phyloP scores from a whole-genome alignment of 2,113 vertebrate species.

The Protobothrops mucrosquamatus region DNA sequence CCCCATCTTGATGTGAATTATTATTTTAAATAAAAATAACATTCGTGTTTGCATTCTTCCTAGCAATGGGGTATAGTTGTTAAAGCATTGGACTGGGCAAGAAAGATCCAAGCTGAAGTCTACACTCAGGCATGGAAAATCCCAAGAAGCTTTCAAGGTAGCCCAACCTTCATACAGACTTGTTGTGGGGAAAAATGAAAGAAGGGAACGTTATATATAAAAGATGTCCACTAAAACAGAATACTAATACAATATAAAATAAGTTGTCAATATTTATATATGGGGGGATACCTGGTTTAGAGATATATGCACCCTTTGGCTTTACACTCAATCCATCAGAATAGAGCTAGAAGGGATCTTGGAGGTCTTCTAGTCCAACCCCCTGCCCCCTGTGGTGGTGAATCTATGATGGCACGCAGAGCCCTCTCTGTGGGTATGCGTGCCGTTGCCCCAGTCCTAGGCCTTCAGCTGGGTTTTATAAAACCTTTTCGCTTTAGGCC shows the following conservation, averaged over 20 bases:
- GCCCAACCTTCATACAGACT: background rate
- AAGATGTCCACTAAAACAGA: background rate
- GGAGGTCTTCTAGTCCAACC: too few relatives aligned
- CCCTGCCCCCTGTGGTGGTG: too few relatives aligned
- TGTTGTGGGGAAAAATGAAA: background rate
- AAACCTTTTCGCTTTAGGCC: too few relatives aligned
- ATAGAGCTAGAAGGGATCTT: too few relatives aligned
- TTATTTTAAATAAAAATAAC: background rate
- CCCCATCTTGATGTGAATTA: background rate
- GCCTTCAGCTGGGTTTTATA: too few relatives aligned
- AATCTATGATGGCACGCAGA: too few relatives aligned
- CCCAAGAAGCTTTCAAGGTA: background rate
- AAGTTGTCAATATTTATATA: background rate
- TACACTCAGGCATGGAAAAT: background rate
- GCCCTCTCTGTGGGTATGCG: too few relatives aligned
- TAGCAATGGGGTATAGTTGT: background rate
- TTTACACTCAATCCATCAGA: background rate
- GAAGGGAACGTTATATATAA: background rate
- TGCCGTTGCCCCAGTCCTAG: too few relatives aligned
- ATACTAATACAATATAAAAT: background rate
- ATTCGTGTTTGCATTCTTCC: background rate
- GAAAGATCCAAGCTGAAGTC: background rate
- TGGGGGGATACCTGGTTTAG: background rate
- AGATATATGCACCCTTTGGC: background rate
- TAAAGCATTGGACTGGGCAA: background rate